Conservation (phyloP, 2,797 vertebrate species). For the Sciaenops ocellatus region DNA sequence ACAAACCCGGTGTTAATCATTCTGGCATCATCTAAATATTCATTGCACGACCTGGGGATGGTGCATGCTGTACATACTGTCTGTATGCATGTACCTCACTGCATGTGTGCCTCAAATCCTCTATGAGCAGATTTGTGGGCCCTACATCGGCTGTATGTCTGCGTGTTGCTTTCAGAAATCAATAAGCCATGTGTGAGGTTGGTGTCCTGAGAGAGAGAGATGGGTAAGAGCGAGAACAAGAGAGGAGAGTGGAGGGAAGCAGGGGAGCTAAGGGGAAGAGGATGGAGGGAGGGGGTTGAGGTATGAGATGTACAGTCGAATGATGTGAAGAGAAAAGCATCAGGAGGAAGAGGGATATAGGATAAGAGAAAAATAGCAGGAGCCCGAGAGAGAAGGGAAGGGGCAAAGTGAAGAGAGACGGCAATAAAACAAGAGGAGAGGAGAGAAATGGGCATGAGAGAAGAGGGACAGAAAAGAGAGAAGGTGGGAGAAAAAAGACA, state of each 20-base stretch:
- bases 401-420: constrained; percentile 26
- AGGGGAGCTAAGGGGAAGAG: constrained; percentile 8
- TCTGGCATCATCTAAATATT: constrained; percentile 61
- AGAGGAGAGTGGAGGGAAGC: constrained; percentile 26
- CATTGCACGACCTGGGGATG: constrained; percentile 14
- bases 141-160: constrained; percentile 35
- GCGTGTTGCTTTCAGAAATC: constrained; percentile 68
- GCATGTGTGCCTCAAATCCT: constrained; percentile 37
- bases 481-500: constrained; percentile 1
- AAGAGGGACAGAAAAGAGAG: neutral
- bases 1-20: constrained; percentile 59
- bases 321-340: constrained; percentile 43
- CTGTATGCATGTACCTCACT: constrained; percentile 8
- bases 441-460: constrained; percentile 4
- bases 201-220: constrained; percentile 60
- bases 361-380: constrained; percentile 18
- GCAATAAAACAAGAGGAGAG: constrained; percentile 26
- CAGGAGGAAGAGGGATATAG: constrained; percentile 40
- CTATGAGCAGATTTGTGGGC: constrained; percentile 52
- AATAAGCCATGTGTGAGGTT: constrained; percentile 79
- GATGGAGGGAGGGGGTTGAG: constrained; percentile 24
- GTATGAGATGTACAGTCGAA: constrained; percentile 28
- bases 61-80: constrained; percentile 27
- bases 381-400: constrained; percentile 19
- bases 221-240: constrained; percentile 25